These are phyloP conservation scores for Lucilia sericata DNA, from an alignment of 1,140 invertebrate genomes.

Conservation along the genomic window DNA sequence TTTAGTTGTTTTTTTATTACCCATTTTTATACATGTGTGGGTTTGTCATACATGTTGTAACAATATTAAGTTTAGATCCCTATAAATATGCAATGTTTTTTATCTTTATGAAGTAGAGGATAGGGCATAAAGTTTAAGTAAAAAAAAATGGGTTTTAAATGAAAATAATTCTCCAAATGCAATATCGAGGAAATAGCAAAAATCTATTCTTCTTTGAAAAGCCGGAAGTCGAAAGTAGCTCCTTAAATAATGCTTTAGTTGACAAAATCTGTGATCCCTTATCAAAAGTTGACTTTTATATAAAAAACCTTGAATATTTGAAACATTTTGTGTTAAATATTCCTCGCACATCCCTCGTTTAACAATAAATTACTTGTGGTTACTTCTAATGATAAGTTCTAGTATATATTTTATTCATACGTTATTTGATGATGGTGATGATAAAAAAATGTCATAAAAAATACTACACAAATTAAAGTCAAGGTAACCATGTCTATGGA, in stretches of 20 bases:
- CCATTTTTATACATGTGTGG: not conserved
- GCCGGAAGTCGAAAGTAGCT: too few species aligned
- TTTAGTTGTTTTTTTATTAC: not conserved
- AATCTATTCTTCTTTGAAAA: too few species aligned
- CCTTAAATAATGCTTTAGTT: too few species aligned
- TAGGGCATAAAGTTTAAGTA: too few species aligned
- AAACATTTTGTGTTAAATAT: too few species aligned
- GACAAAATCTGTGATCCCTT: too few species aligned
- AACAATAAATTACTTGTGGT: slow-evolving; percentile 30
- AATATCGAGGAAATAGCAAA: too few species aligned
- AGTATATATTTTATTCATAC: slow-evolving; percentile 15
- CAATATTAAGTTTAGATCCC: slow-evolving; percentile 28
- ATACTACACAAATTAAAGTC: not conserved
- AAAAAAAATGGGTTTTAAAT: too few species aligned
- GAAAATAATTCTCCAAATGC: too few species aligned
- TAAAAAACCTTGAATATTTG: too few species aligned
- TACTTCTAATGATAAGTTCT: slow-evolving; percentile 20
- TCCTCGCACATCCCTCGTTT: not conserved
- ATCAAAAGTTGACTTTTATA: too few species aligned
- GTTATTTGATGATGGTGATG: not conserved
- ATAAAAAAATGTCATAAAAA: not conserved
- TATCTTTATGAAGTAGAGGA: too few species aligned
- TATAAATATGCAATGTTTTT: slow-evolving; percentile 36
- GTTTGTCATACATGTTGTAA: not conserved
- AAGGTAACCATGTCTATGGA: slow-evolving; percentile 2